These are phyloP conservation scores for Glaucopsyche alexis DNA, from an alignment of 2,888 invertebrate species.

Conservation along the genomic window DNA sequence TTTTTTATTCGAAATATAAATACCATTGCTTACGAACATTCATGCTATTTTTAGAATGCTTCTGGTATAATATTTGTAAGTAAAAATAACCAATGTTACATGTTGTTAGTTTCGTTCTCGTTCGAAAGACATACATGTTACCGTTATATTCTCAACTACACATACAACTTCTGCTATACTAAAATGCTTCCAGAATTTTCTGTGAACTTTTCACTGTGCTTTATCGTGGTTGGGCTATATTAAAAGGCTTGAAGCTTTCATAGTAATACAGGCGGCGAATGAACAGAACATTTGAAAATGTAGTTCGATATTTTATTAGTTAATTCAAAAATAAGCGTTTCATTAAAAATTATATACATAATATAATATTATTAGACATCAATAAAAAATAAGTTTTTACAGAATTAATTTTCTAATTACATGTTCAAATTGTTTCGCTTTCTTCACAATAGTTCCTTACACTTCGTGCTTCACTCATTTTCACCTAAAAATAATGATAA, in stretches of 20 bases:
- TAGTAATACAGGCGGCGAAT: neutral
- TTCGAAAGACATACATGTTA: neutral
- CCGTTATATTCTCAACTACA: neutral
- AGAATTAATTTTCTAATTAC: neutral
- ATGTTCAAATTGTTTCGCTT: slow-evolving; percentile 1
- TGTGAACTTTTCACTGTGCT: neutral
- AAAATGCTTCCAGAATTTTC: neutral
- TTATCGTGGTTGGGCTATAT: neutral
- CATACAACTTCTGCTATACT: neutral
- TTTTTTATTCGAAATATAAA: slow-evolving; percentile 17
- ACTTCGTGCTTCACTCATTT: neutral
- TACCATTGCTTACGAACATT: slow-evolving; percentile 28
- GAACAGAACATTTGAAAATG: slow-evolving; percentile 13
- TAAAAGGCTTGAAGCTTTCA: slow-evolving; percentile 12
- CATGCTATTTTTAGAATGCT: slow-evolving; percentile 22
- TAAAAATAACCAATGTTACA: slow-evolving; percentile 16
- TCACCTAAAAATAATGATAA: neutral
- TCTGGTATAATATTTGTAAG: slow-evolving; percentile 21
- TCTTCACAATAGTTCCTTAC: neutral
- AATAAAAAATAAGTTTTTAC: no score
- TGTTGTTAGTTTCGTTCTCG: neutral
- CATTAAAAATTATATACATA: neutral
- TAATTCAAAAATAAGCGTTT: neutral
- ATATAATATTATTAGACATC: neutral
- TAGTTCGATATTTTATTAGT: neutral